Base-by-base conservation (phyloP, 1,140 invertebrate genomes). In the Gryllus bimaculatus region DNA sequence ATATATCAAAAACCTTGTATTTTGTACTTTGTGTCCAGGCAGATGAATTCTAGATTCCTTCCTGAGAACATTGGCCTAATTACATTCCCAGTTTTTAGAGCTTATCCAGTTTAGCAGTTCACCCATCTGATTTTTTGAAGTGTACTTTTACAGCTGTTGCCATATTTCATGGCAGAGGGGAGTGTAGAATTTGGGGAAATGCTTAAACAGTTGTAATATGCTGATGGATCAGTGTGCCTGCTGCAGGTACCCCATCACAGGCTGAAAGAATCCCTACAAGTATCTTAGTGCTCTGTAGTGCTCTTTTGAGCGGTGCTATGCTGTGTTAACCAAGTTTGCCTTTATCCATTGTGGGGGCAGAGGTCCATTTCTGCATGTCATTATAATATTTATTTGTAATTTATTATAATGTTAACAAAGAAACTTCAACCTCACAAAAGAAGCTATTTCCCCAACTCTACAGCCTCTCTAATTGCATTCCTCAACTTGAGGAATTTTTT, bases 41-140 rank as follows among this genome's bases (percentile, higher is more conserved):
- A 66, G 54, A 66, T 66, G 54, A 66, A 66, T 66, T 66, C 54
- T 66, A 66, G 54, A 66, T 66, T 66, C 54, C 54, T 66, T 66
- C 54, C 54, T 66, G 10, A 66, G 54, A 66, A 66, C 18, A 66
- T 66, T 66, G 54, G 54, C 54, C 54, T 66, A 66, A 66, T 13
- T 10, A 66, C 10, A 66, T 66, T 13, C 54, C 54, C 54, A 66
- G 10, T 66, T 66, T 66, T 66, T 66, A 66, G 54, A 66, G 54
- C 54, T 66, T 66, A 66, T 66, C 54, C 54, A 66, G 26, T 39
- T 66, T 66, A 66, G 18, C 18, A 66, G 54, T 66, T 39, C 54
- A 66, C 54, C 54, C 5, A 39, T 66, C 54, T 66, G 7, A 66
- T 66, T 66, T 39, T 66, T 66, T 66, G 54, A 66, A 66, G 54